phyloP scores from a whole-genome alignment of 2,888 invertebrate species.

The Sphinx pinastri region DNA sequence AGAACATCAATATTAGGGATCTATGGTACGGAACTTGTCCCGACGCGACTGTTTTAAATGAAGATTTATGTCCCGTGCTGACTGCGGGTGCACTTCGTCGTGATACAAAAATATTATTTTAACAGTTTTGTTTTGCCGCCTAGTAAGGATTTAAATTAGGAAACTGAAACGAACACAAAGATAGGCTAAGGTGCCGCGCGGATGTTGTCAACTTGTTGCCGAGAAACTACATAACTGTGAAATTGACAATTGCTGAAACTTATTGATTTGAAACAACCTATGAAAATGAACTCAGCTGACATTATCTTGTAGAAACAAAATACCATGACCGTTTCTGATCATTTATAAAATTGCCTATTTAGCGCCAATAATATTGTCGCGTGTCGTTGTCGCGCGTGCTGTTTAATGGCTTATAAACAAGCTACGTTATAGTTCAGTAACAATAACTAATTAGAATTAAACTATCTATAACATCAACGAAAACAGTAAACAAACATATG shows the following conservation, averaged over 20 bases:
- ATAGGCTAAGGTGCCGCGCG: background rate
- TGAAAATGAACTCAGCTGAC: background rate
- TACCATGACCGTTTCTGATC: too few relatives aligned
- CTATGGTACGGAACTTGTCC: slow-evolving; percentile 6
- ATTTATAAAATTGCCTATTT: too few relatives aligned
- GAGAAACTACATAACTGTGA: too few relatives aligned
- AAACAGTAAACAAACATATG: background rate
- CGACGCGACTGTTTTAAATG: background rate
- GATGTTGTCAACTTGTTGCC: background rate
- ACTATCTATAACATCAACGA: slow-evolving; percentile 8
- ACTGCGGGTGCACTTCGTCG: background rate
- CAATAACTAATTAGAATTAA: background rate
- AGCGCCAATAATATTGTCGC: background rate
- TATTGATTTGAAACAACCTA: background rate
- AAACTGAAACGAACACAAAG: background rate
- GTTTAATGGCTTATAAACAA: background rate
- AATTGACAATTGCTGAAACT: background rate
- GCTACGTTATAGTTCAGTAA: background rate
- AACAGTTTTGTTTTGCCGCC: background rate
- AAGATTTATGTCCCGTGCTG: slow-evolving; percentile 9
- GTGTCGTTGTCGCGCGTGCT: background rate
- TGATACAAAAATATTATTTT: slow-evolving; percentile 2
- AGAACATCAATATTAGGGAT: slow-evolving; percentile 48
- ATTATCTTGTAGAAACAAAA: too few relatives aligned
- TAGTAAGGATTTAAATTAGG: background rate